Evolutionary conservation across 1,140 invertebrate species (phyloP).

Genomic region (Tetragonula clypearis): DNA sequence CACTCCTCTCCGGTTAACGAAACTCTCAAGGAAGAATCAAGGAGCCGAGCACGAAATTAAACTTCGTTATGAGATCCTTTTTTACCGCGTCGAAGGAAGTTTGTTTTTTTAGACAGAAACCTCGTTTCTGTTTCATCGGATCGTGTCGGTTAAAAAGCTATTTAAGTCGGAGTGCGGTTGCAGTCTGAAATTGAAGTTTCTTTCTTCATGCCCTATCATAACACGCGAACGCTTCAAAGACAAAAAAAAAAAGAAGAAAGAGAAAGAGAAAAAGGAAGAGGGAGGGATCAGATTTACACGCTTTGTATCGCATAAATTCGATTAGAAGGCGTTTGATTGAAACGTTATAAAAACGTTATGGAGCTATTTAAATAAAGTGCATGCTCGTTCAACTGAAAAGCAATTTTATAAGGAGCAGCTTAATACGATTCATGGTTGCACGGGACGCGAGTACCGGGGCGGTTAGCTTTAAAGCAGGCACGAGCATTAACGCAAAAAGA

Average conservation of each 20-base stretch:
- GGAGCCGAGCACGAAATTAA: background rate
- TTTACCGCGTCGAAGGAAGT: too few relatives aligned
- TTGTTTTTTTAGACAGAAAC: background rate
- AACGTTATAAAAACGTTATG: constrained; percentile 7
- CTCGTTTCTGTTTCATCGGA: background rate
- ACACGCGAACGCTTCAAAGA: background rate
- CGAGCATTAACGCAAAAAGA: background rate
- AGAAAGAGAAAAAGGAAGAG: too few relatives aligned
- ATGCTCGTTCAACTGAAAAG: background rate
- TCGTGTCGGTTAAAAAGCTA: background rate
- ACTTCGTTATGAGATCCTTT: background rate
- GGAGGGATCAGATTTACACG: too few relatives aligned
- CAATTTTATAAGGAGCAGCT: background rate
- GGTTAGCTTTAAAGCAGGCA: constrained; percentile 9
- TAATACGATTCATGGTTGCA: constrained; percentile 13
- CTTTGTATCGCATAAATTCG: background rate
- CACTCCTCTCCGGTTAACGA: background rate
- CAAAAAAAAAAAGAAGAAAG: too few relatives aligned
- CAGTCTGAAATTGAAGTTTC: background rate
- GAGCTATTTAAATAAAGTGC: background rate
- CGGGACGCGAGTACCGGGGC: too few relatives aligned
- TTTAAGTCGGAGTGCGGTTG: background rate
- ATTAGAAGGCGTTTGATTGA: constrained; percentile 2
- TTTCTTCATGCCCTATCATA: background rate
- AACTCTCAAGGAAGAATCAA: background rate